Percentiles rank a stretch among this genome's conserved stretches.
phyloP scores from a whole-genome alignment of 2,113 vertebrate genomes.

The Trinectes maculatus region DNA sequence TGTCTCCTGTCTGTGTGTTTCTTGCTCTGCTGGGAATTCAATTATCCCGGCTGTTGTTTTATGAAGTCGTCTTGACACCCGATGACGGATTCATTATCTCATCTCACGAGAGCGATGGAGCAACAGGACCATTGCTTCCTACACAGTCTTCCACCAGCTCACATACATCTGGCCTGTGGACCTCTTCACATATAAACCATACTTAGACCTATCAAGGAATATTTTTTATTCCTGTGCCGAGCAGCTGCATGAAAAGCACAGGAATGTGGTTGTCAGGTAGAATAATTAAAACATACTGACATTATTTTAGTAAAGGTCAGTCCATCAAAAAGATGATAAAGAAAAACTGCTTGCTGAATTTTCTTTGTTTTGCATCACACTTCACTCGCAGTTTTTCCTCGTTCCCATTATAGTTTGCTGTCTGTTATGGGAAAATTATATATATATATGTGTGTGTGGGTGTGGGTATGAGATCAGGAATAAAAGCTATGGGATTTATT shows the following conservation, averaged over 20 bases:
- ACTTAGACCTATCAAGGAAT: too few species aligned
- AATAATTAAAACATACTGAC: conserved; percentile 1
- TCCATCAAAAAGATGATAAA: conserved; percentile 5
- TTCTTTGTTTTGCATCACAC: background rate
- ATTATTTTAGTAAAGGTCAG: conserved; percentile 21
- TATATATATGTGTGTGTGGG: too few species aligned
- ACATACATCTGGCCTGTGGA: conserved; percentile 4
- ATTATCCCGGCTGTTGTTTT: conserved; percentile 79
- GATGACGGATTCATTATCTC: conserved; percentile 84
- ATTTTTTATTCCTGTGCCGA: too few species aligned
- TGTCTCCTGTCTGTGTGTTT: conserved; percentile 57
- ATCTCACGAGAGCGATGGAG: conserved; percentile 72
- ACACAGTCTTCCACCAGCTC: conserved; percentile 9
- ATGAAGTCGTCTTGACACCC: conserved; percentile 79
- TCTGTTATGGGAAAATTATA: conserved; percentile 18
- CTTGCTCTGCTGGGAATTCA: conserved; percentile 74
- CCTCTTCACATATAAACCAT: background rate
- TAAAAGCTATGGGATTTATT: conserved; percentile 50
- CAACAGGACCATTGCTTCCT: conserved; percentile 24
- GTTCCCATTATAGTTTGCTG: conserved; percentile 11
- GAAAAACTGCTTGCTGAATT: background rate
- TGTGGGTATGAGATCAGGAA: too few species aligned
- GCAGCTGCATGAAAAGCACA: background rate
- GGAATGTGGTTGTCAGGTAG: background rate
- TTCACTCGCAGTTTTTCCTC: background rate